phyloP scores from a whole-genome alignment of 2,113 vertebrate genomes.

The Lophochroa leadbeateri region DNA sequence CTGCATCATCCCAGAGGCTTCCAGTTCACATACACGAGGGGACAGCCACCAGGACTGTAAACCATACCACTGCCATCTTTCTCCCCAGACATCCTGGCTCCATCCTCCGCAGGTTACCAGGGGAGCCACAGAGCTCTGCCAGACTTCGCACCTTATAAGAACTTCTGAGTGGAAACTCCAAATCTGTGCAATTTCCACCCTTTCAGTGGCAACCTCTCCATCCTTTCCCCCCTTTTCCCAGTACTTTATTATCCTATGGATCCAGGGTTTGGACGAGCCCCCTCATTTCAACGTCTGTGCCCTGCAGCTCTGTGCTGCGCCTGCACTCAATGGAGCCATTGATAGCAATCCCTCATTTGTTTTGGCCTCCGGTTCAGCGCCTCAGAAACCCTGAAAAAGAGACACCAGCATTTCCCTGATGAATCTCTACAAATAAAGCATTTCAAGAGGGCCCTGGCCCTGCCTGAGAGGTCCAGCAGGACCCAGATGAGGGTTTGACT shows the following conservation, averaged over 20 bases:
- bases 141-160: slow-evolving; percentile 51
- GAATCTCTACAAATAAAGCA: neutral
- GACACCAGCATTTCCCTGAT: neutral
- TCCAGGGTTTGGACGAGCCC: neutral
- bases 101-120: neutral
- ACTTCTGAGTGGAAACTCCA: slow-evolving; percentile 14
- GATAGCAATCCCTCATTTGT: neutral
- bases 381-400: neutral
- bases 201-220: neutral
- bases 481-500: neutral
- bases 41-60: neutral
- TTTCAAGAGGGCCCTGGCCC: neutral
- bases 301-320: neutral
- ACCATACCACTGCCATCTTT: slow-evolving; percentile 1
- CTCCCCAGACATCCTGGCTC: slow-evolving; percentile 60
- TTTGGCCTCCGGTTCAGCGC: neutral
- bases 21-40: accelerated
- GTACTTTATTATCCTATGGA: neutral
- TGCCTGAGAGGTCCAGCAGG: neutral
- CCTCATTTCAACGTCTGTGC: neutral
- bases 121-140: slow-evolving; percentile 16
- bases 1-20: neutral
- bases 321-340: neutral
- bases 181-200: slow-evolving; percentile 31
- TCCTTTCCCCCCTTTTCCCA: neutral